phyloP scores from a whole-genome alignment of 2,888 invertebrate genomes.

The Phania funesta region DNA sequence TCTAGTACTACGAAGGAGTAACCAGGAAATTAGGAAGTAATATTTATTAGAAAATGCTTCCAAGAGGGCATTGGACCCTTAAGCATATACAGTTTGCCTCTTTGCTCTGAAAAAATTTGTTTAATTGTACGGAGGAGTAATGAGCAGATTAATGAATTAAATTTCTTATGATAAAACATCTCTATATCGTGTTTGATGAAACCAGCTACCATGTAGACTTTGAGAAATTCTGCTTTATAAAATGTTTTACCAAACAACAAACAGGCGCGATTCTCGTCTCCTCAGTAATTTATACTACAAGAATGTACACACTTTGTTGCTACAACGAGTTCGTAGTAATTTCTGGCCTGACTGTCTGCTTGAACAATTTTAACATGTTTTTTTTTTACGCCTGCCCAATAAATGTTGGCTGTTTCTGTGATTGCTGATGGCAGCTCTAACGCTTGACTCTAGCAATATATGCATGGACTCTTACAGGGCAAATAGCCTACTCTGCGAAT shows the following conservation, averaged over 20 bases:
- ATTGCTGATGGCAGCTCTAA: constrained; percentile 46
- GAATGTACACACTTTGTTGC: constrained; percentile 28
- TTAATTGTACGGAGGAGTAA: too few relatives aligned
- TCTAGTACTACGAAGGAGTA: too few relatives aligned
- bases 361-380: constrained; percentile 70
- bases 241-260: constrained; percentile 20
- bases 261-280: constrained; percentile 31
- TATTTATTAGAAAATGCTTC: too few relatives aligned
- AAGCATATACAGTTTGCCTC: too few relatives aligned
- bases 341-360: constrained; percentile 34
- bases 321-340: constrained; percentile 22
- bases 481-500: background rate
- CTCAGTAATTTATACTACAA: constrained; percentile 57
- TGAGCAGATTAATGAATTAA: too few relatives aligned
- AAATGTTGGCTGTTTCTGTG: constrained; percentile 33
- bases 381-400: constrained; percentile 69
- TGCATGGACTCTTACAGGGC: constrained; percentile 1
- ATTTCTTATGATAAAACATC: too few relatives aligned
- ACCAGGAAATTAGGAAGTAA: too few relatives aligned
- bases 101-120: too few relatives aligned
- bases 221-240: constrained; percentile 11
- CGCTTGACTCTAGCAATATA: constrained; percentile 45
- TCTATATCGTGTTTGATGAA: too few relatives aligned
- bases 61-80: too few relatives aligned
- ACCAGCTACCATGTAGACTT: too few relatives aligned